These are phyloP conservation scores for Ips typographus DNA, from an alignment of 1,140 invertebrate genomes.

Conservation along the genomic window DNA sequence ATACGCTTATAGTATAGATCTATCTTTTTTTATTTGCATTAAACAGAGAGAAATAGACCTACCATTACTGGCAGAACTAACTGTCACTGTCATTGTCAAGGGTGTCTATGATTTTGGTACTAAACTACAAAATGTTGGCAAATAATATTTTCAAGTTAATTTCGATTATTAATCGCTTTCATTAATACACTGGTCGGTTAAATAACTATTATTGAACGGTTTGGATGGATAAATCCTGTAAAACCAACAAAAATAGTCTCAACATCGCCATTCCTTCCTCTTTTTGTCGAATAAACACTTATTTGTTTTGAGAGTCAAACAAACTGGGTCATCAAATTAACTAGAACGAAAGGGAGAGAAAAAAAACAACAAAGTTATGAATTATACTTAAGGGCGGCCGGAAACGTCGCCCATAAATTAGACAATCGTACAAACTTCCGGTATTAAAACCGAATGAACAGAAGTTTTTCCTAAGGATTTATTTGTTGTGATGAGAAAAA, in stretches of 20 bases:
- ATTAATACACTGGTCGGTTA: too few relatives aligned
- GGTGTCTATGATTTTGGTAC: too few relatives aligned
- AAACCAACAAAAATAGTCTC: constrained; percentile 1
- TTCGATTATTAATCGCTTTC: too few relatives aligned
- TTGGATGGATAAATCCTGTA: background rate
- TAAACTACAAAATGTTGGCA: too few relatives aligned
- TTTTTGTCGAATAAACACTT: too few relatives aligned
- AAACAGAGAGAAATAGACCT: too few relatives aligned
- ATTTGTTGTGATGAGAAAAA: constrained; percentile 32
- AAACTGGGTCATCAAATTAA: constrained; percentile 8
- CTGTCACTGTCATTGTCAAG: too few relatives aligned
- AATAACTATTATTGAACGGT: too few relatives aligned
- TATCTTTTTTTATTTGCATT: too few relatives aligned
- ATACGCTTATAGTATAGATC: too few relatives aligned
- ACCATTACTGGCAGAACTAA: too few relatives aligned
- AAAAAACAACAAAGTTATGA: constrained; percentile 31
- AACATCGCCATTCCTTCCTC: background rate
- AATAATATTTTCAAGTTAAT: too few relatives aligned
- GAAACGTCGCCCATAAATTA: constrained; percentile 25
- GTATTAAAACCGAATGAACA: constrained; percentile 36
- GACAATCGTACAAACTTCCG: constrained; percentile 22
- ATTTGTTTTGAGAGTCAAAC: background rate
- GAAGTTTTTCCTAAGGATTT: constrained; percentile 30
- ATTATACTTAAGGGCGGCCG: constrained; percentile 18
- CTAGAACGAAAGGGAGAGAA: background rate